phyloP scores from a whole-genome alignment of 2,113 vertebrate species.

The Cephalopterus ornatus region DNA sequence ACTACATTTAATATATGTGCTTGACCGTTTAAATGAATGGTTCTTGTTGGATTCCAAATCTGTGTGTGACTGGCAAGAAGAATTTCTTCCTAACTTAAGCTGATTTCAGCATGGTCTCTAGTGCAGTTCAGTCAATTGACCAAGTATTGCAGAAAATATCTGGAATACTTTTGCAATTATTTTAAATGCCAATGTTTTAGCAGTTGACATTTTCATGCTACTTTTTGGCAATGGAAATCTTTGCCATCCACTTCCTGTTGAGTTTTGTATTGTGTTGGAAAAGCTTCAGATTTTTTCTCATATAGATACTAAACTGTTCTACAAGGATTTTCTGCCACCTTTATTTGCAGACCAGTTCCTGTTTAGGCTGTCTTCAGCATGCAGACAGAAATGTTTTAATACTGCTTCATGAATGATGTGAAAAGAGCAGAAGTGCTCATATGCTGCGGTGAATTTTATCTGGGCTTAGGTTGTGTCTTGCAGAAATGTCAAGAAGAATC shows the following conservation, averaged over 20 bases:
- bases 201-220: background rate
- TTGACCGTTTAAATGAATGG: background rate
- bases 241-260: background rate
- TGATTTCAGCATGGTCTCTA: background rate
- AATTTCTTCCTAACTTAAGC: background rate
- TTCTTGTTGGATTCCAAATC: background rate
- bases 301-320: background rate
- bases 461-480: background rate
- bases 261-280: background rate
- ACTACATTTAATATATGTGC: background rate
- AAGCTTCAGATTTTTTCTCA: background rate
- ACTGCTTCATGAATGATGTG: background rate
- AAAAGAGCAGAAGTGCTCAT: background rate
- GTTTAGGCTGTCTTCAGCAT: background rate
- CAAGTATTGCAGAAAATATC: background rate
- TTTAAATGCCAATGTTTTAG: background rate
- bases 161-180: background rate
- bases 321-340: background rate
- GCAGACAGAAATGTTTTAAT: background rate
- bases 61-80: background rate
- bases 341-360: background rate
- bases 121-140: background rate
- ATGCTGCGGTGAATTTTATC: background rate
- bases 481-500: background rate
- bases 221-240: background rate